Evolutionary conservation across 2,888 invertebrate genomes (phyloP), one percentile per base, ranked within the genome.

Genomic region (Heterodera filipjevi): DNA sequence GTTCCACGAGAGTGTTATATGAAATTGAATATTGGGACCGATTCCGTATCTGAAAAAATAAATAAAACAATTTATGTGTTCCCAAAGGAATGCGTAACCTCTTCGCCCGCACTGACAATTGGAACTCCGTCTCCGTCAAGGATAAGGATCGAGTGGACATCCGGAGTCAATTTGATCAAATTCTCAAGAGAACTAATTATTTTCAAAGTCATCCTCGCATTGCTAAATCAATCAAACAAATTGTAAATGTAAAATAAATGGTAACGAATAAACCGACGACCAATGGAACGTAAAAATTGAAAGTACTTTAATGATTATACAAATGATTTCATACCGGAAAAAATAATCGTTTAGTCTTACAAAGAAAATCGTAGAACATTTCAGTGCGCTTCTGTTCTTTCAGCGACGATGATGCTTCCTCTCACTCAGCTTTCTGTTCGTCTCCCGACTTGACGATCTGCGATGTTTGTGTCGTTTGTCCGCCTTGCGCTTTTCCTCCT

Each of bases 61-160:
- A 32, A n/a, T 66, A 3, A 35, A n/a, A 2, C 12, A 74, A 12
- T 74, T 6, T 64, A 49, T n/a, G n/a, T n/a, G n/a, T n/a, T n/a
- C n/a, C n/a, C n/a, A n/a, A n/a, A n/a, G n/a, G n/a, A n/a, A n/a
- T n/a, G n/a, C n/a, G n/a, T n/a, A n/a, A 72, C 46, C 46, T 77
- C 73, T n/a, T 74, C 59, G 44, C 81, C 81, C 22, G 82, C 82
- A 59, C 66, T 77, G 12, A 81, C 82, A 64, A 81, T 59, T 3
- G 82, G 82, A 22, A 81, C 82, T 2, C 82, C 82, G 66, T 81
- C 82, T n/a, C 71, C 46, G 49, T 81, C 82, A 27, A 83, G 68
- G 46, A 81, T 73, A 12, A 81, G 59, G 14, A 81, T 82, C 2
- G 82, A 81, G 32, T 82, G 81, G 16, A 79, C 71, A 19, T 79